Evolutionary conservation across 2,797 vertebrate species (phyloP).

Genomic region (Sarcophilus harrisii): DNA sequence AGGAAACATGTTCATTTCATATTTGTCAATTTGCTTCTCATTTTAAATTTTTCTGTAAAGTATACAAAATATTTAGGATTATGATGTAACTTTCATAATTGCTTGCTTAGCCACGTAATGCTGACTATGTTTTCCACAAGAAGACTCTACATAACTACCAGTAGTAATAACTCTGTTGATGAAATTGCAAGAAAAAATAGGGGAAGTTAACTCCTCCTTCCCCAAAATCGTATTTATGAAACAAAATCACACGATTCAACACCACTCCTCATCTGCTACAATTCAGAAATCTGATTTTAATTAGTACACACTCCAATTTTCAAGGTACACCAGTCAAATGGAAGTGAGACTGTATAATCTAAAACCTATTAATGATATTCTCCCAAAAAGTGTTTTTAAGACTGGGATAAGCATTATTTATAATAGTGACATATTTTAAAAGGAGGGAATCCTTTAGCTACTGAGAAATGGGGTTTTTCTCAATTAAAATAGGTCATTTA

Average conservation of each 20-base stretch:
- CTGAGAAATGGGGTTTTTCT: conserved; percentile 37
- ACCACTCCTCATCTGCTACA: background rate
- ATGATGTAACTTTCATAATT: conserved; percentile 31
- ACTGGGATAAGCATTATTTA: background rate
- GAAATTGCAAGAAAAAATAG: conserved; percentile 32
- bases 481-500: conserved; percentile 36
- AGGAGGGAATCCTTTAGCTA: conserved; percentile 21
- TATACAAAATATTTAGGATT: conserved; percentile 19
- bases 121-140: background rate
- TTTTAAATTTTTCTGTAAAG: background rate
- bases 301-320: conserved; percentile 42
- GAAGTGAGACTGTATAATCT: conserved; percentile 26
- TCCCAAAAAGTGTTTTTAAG: background rate
- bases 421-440: conserved; percentile 12
- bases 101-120: conserved; percentile 24
- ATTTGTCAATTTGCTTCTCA: background rate
- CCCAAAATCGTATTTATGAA: conserved; percentile 17
- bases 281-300: background rate
- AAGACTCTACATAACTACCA: conserved; percentile 23
- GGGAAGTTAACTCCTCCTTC: background rate
- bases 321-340: conserved; percentile 7
- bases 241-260: conserved; percentile 25
- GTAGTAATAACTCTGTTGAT: conserved; percentile 3
- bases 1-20: background rate
- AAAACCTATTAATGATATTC: conserved; percentile 14